These are phyloP conservation scores for Triplophysa rosa DNA, from an alignment of 2,113 vertebrate genomes.

Conservation along the genomic window DNA sequence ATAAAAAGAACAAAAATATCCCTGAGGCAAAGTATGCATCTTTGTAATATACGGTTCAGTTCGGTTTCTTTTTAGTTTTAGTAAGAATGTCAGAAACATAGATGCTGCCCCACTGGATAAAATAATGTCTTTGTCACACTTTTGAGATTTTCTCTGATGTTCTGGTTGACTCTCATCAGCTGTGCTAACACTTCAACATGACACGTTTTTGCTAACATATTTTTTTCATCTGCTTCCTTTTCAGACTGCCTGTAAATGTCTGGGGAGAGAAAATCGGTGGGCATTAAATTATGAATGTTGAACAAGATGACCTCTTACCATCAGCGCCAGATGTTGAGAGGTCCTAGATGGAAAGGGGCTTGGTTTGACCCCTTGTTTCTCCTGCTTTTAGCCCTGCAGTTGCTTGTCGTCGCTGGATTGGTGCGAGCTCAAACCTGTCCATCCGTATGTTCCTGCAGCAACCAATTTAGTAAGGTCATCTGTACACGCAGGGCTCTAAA, in stretches of 20 bases:
- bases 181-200: background rate
- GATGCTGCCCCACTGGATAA: background rate
- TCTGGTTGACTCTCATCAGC: conserved; percentile 18
- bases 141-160: conserved; percentile 13
- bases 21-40: background rate
- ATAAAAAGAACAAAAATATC: background rate
- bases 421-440: conserved; percentile 79
- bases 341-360: conserved; percentile 99
- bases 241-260: conserved; percentile 73
- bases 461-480: conserved; percentile 80
- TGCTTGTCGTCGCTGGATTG: conserved; percentile 93
- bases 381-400: conserved; percentile 95
- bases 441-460: conserved; percentile 78
- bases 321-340: conserved; percentile 99
- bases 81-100: conserved; percentile 4
- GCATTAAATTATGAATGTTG: conserved; percentile 99
- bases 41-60: background rate
- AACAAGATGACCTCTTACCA: conserved; percentile 99
- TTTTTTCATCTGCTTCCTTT: conserved; percentile 60
- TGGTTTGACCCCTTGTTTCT: conserved; percentile 97
- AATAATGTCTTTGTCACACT: background rate
- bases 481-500: conserved; percentile 74
- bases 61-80: background rate
- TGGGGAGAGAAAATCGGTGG: conserved; percentile 78
- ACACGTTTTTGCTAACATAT: conserved; percentile 18